Percentiles rank a stretch among this genome's conserved stretches.
Conservation (phyloP, 2,888 invertebrate species). For the Tipula helvola region DNA sequence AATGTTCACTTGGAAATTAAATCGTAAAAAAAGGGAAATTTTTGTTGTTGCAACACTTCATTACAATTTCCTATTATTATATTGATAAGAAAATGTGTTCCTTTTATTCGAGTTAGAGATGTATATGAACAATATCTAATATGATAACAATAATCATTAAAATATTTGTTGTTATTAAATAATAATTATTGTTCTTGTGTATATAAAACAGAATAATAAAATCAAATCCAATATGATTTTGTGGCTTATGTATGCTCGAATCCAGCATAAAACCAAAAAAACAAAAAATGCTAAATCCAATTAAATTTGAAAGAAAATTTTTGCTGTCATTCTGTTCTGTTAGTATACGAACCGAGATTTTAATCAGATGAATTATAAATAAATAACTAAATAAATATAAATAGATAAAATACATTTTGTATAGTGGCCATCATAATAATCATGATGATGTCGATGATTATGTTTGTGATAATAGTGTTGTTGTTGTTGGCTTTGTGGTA, state of each 20-base stretch:
- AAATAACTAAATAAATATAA: background rate
- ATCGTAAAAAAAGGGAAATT: background rate
- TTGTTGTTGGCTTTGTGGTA: background rate
- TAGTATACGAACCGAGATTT: background rate
- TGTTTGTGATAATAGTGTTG: background rate
- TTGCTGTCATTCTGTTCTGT: background rate
- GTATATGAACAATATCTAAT: background rate
- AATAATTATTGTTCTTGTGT: too few species aligned
- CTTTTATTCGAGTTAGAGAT: background rate
- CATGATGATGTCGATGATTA: background rate
- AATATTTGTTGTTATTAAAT: background rate
- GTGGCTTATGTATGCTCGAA: too few species aligned
- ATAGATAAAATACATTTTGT: background rate
- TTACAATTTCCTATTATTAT: background rate
- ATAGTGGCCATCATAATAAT: background rate
- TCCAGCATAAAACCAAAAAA: background rate
- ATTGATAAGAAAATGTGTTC: background rate
- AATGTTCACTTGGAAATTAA: background rate
- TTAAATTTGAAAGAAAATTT: background rate
- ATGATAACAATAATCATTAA: background rate
- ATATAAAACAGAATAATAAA: too few species aligned
- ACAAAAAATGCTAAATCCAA: background rate
- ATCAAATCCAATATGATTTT: background rate
- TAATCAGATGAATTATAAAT: background rate
- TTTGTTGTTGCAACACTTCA: background rate